These are phyloP conservation scores for Oreochromis aureus DNA, from an alignment of 2,113 vertebrate genomes.

Conservation along the genomic window DNA sequence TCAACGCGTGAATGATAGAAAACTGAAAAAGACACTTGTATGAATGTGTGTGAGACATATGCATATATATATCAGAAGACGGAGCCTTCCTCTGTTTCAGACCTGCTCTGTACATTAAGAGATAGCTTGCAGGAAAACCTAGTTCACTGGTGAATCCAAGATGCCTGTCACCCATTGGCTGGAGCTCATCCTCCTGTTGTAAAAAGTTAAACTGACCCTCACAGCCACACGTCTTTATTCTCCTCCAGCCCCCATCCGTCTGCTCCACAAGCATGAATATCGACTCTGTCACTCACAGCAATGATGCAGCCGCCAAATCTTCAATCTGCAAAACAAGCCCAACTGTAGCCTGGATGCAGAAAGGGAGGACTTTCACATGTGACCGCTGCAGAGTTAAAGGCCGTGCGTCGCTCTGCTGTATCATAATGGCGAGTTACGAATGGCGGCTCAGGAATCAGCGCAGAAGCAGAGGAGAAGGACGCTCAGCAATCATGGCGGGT, in stretches of 20 bases:
- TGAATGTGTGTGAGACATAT: background rate
- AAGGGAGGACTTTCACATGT: conserved; percentile 1
- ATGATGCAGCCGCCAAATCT: conserved; percentile 31
- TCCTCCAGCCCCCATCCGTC: background rate
- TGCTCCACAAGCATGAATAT: background rate
- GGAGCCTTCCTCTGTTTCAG: background rate
- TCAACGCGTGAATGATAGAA: background rate
- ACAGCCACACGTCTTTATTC: conserved; percentile 64
- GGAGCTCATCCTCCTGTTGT: background rate
- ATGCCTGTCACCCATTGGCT: background rate
- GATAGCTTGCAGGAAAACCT: background rate
- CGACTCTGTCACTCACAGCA: background rate
- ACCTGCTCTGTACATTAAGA: background rate
- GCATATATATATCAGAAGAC: background rate
- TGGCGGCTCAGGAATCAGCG: conserved; percentile 60
- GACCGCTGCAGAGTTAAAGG: conserved; percentile 61
- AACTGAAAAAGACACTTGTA: background rate
- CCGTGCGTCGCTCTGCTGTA: conserved; percentile 53
- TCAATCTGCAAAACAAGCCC: conserved; percentile 69
- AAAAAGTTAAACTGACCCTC: conserved; percentile 77
- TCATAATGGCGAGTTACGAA: conserved; percentile 49
- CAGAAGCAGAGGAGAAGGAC: conserved; percentile 58
- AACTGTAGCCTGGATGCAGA: conserved; percentile 29
- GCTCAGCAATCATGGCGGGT: conserved; percentile 79
- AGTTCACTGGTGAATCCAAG: background rate